Evolutionary conservation across 2,797 vertebrate genomes (phyloP).

Genomic region (Momotus momota): DNA sequence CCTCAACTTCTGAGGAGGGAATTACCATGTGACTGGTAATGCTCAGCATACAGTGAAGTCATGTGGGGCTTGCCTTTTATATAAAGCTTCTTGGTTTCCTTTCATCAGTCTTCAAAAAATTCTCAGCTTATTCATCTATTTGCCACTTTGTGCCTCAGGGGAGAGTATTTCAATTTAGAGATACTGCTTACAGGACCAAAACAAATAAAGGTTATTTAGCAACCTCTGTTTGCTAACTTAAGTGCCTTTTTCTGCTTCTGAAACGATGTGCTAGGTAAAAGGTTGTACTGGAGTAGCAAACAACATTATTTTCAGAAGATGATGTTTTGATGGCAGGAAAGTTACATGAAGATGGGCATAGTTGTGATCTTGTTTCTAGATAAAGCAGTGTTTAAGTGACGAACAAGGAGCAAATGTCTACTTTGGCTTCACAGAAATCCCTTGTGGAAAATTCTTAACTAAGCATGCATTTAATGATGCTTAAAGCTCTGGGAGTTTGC

Average conservation of each 20-base stretch:
- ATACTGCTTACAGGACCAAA: neutral
- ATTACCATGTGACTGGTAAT: neutral
- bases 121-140: neutral
- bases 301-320: neutral
- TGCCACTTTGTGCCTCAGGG: neutral
- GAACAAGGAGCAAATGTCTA: neutral
- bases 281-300: neutral
- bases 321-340: neutral
- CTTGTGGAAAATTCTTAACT: neutral
- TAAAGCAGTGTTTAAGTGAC: neutral
- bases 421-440: neutral
- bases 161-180: neutral
- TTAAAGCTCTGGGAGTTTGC: neutral
- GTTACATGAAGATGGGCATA: neutral
- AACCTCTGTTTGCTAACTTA: neutral
- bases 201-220: neutral
- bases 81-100: too few species aligned
- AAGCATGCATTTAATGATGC: neutral
- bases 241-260: conserved; percentile 13
- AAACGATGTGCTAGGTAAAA: neutral
- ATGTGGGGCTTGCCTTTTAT: conserved; percentile 17
- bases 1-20: neutral
- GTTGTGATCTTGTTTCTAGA: neutral
- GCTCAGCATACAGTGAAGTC: neutral
- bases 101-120: neutral